These are phyloP conservation scores for Phyllostomus discolor DNA, from an alignment of 2,113 vertebrate genomes.

Conservation along the genomic window DNA sequence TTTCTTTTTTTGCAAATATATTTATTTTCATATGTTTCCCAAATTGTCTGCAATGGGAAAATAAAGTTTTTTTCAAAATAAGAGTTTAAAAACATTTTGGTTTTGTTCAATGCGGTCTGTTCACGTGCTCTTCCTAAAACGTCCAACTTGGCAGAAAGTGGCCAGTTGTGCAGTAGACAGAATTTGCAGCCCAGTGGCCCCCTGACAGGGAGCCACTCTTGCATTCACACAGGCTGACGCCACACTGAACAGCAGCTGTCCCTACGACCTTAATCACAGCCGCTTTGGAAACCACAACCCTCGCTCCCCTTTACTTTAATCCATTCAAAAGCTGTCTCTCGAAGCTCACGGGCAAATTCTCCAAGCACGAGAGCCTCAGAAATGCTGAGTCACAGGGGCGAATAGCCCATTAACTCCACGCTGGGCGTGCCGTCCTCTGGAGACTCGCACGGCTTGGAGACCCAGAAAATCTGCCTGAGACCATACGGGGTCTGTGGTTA, in stretches of 20 bases:
- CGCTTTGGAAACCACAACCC: conserved; percentile 52
- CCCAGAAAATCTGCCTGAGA: conserved; percentile 42
- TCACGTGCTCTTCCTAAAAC: background rate
- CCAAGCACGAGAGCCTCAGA: background rate
- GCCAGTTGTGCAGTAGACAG: conserved; percentile 48
- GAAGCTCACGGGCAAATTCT: conserved; percentile 61
- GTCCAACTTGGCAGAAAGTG: background rate
- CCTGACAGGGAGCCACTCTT: conserved; percentile 32
- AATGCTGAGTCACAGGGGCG: conserved; percentile 54
- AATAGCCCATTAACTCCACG: conserved; percentile 60
- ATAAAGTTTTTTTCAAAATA: background rate
- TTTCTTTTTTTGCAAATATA: conserved; percentile 49
- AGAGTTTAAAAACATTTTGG: background rate
- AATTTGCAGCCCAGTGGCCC: conserved; percentile 46
- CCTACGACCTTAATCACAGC: conserved; percentile 54
- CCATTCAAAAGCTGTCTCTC: conserved; percentile 50
- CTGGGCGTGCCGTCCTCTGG: conserved; percentile 33
- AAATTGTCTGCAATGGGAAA: conserved; percentile 30
- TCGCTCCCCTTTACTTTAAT: conserved; percentile 28
- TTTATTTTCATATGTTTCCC: conserved; percentile 24
- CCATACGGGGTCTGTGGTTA: conserved; percentile 9
- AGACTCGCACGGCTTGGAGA: background rate
- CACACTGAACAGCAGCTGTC: conserved; percentile 61
- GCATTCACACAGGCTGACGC: conserved; percentile 43
- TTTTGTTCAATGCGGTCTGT: background rate